Base-by-base conservation (phyloP, 2,113 vertebrate genomes). In the Forbesichthys papilliferus region DNA sequence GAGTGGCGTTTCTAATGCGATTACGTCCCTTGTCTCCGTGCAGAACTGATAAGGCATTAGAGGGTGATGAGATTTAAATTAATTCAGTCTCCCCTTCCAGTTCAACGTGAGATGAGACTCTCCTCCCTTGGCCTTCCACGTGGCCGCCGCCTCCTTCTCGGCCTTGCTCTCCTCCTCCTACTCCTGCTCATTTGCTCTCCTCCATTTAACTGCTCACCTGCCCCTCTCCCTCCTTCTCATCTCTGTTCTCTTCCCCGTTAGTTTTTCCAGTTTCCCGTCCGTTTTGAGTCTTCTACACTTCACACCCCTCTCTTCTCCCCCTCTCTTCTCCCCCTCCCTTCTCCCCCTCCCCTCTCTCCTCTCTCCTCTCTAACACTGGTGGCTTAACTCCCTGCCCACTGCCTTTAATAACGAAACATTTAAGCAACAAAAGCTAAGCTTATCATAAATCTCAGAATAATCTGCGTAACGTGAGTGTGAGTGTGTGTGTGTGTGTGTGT, bases 11-110 rank as follows among this genome's bases (percentile, higher is more conserved):
- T 81, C 81, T 88, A 87, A 86, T 90, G 85, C 61, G 83, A 85
- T 90, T 89, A 84, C 85, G 81, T 86, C 82, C 73, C 75, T 89
- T 90, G 89, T 90, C 86, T 89, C 89, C 71, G 77, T 84, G 81
- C 87, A 90, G 86, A 86, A 85, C 79, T 86, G 89, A 90, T 89
- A 79, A 86, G 82, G 82, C 84, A 83, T 89, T 86, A 88, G 81
- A 79, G 83, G 75, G 73, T 89, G 88, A 91, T 90, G 82, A 89
- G 88, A 90, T 90, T 90, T 85, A 92, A 91, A 91, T 92, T 83
- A 87, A 90, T 92, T 91, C 89, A 79, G 77, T 66, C 68, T 79
- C 85, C 83, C 85, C 67, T 84, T 90, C 82, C 85, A 79, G 87
- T 87, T 83, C 86, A 84, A 77, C 84, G 65, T 70, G 84, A 87